These are phyloP conservation scores for cat (Felis catus) DNA, from an alignment of 2,113 vertebrate species.

Conservation along the genomic window F.catus_Fca126_mat1.0 CM031417.1:105540501-105541000, in stretches of 20 bases:
- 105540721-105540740: not conserved
- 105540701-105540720: not conserved
- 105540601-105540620: not conserved
- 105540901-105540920: slow-evolving; percentile 51
- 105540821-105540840: slow-evolving; percentile 59
- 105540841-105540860: slow-evolving; percentile 60
- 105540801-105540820: slow-evolving; percentile 47
- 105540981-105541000: not conserved
- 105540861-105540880: slow-evolving; percentile 76
- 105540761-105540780: not conserved
- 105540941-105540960: not conserved
- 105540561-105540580: not conserved
- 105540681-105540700: not conserved
- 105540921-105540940: slow-evolving; percentile 62
- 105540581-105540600: not conserved
- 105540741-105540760: not conserved
- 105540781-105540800: slow-evolving; percentile 46
- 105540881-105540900: slow-evolving; percentile 62
- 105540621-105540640: not conserved
- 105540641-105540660: not conserved
- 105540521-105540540: not conserved
- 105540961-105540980: not conserved
- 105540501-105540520: not conserved
- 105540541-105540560: not conserved
- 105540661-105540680: not conserved